Percentiles rank a stretch among this genome's conserved stretches.
Evolutionary conservation across 2,888 invertebrate genomes (phyloP).

Genomic region (Cetonia aurata): DNA sequence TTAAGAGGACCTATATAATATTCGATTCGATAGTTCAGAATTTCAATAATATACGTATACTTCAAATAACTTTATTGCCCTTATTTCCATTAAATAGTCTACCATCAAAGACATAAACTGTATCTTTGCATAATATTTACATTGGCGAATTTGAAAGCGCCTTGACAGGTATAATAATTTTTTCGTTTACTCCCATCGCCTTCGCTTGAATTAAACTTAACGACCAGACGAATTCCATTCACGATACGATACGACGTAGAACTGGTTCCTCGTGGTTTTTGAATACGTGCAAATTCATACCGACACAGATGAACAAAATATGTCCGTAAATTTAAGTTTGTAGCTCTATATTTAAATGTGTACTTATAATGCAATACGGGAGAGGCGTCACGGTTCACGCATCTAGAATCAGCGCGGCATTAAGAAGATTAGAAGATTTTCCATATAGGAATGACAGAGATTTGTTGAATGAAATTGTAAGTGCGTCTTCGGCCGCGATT

Average conservation of each 20-base stretch:
- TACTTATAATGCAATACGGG: neutral
- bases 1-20: no score
- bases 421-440: slow-evolving; percentile 31
- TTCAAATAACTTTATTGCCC: no score
- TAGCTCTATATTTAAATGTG: neutral
- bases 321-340: neutral
- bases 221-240: slow-evolving; percentile 13
- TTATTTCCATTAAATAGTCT: no score
- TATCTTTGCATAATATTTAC: no score
- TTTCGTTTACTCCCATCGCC: neutral
- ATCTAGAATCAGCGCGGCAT: slow-evolving; percentile 20
- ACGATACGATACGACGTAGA: neutral
- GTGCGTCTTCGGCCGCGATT: slow-evolving; percentile 14
- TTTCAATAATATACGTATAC: no score
- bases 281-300: slow-evolving; percentile 4
- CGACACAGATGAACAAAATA: slow-evolving; percentile 5
- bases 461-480: slow-evolving; percentile 44
- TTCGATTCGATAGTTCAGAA: no score
- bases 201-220: slow-evolving; percentile 5
- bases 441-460: slow-evolving; percentile 38
- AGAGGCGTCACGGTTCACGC: slow-evolving; percentile 16
- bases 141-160: no score
- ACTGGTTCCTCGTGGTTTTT: slow-evolving; percentile 1
- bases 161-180: neutral
- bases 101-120: no score